Conservation (phyloP, 1,140 invertebrate genomes). For the Drosophila seguyi region DNA sequence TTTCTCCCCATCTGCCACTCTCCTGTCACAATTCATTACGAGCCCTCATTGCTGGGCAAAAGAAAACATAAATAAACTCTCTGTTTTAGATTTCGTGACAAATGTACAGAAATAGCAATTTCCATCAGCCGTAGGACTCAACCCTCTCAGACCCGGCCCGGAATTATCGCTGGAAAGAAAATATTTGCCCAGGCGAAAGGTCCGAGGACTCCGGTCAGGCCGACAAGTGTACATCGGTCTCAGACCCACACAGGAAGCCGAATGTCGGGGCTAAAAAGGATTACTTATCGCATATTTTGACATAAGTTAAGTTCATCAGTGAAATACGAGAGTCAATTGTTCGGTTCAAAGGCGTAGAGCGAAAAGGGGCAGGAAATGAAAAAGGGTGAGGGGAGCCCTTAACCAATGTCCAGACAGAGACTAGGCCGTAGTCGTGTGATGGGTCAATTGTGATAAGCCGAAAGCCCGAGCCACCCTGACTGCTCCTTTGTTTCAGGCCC, state of each 20-base stretch:
- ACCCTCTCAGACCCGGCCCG: slow-evolving; percentile 4
- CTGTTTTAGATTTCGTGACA: slow-evolving; percentile 80
- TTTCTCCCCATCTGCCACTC: slow-evolving; percentile 30
- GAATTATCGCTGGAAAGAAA: slow-evolving; percentile 74
- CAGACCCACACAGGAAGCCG: slow-evolving; percentile 47
- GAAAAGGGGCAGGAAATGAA: neutral
- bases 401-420: slow-evolving; percentile 53
- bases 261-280: slow-evolving; percentile 74
- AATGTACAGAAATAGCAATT: slow-evolving; percentile 65
- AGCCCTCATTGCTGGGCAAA: slow-evolving; percentile 34
- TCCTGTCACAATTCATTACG: slow-evolving; percentile 73
- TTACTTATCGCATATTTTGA: slow-evolving; percentile 85
- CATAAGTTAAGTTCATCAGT: slow-evolving; percentile 85
- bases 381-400: slow-evolving; percentile 30
- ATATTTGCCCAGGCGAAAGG: slow-evolving; percentile 72
- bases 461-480: slow-evolving; percentile 50
- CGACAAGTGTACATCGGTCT: slow-evolving; percentile 36
- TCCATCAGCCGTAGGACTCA: slow-evolving; percentile 52
- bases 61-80: slow-evolving; percentile 73
- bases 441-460: slow-evolving; percentile 72
- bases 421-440: slow-evolving; percentile 41
- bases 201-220: slow-evolving; percentile 12
- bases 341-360: slow-evolving; percentile 7
- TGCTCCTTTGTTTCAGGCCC: slow-evolving; percentile 78
- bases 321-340: slow-evolving; percentile 84